Base-by-base conservation (phyloP, 2,113 vertebrate genomes). In the Macrotis lagotis region DNA sequence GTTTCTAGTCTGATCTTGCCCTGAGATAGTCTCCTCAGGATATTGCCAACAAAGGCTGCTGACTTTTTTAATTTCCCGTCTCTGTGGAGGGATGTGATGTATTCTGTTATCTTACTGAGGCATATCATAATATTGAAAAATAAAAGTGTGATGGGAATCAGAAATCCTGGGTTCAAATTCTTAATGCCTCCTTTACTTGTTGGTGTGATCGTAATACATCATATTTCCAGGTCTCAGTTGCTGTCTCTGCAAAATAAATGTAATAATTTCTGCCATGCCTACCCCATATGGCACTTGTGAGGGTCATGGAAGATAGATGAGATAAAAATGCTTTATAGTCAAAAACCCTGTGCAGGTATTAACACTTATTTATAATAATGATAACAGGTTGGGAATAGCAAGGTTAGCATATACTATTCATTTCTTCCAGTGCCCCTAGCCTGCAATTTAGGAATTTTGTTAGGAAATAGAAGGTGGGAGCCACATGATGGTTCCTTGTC, bases 21-120 rank as follows among this genome's bases (percentile, higher is more conserved):
- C 90, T 91, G 92, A 94, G 97, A 98, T 98, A 97, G 48, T 92
- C 95, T 96, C n/a, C 51, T 90, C 98, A 98, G 98, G 97, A 98
- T 98, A 98, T 98, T 98, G 95, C 94, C 97, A 97, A 97, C 96
- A 83, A 83, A 83, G 66, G n/a, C 66, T 83, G 66, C 66, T 83
- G 66, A 83, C n/a, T 83, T 83, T 83, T 83, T 83, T 83, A 83
- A 83, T 83, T 44, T 83, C 66, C 59, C 66, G 66, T 83, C 66
- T 83, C n/a, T 83, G 66, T 24, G n/a, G 66, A 44, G n/a, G n/a
- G n/a, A 83, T 83, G 66, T 83, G n/a, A 83, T 83, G 66, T 19
- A 83, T 83, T 83, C 44, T 83, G 66, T 83, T 83, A 83, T 83
- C 66, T 83, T 83, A 44, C 66, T 6, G 44, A 83, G 7, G n/a